Evolutionary conservation across 2,888 invertebrate species (phyloP).

Genomic region (Cheilosia grossa): DNA sequence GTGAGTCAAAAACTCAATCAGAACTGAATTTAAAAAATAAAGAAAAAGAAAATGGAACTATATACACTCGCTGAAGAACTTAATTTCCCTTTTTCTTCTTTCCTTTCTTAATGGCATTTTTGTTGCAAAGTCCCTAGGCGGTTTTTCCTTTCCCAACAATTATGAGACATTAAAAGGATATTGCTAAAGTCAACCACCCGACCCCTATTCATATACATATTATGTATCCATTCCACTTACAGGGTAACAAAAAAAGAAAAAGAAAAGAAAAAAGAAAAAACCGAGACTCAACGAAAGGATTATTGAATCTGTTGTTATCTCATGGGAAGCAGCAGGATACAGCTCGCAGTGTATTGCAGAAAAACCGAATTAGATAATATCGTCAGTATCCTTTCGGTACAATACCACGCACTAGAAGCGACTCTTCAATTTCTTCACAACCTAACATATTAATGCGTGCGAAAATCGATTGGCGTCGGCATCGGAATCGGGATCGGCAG

Average conservation of each 20-base stretch:
- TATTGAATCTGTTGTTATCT: conserved; percentile 70
- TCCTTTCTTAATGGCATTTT: conserved; percentile 13
- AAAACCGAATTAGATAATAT: conserved; percentile 60
- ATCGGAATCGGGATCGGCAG: conserved; percentile 50
- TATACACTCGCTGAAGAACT: background rate
- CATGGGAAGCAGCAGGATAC: conserved; percentile 59
- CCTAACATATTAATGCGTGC: conserved; percentile 56
- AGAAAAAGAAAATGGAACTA: background rate
- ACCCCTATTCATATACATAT: background rate
- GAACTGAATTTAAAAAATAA: background rate
- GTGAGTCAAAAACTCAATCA: background rate
- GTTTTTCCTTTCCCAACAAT: conserved; percentile 7
- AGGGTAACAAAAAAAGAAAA: background rate
- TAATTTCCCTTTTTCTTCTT: background rate
- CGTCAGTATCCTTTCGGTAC: conserved; percentile 40
- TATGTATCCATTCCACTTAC: no score
- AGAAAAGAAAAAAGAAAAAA: background rate
- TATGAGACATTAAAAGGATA: conserved; percentile 19
- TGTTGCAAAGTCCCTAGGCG: conserved; percentile 4
- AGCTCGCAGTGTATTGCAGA: conserved; percentile 19
- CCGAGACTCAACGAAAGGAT: conserved; percentile 31
- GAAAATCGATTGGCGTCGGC: conserved; percentile 69
- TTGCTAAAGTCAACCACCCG: background rate
- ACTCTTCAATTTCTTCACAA: conserved; percentile 12
- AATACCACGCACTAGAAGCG: background rate